Evolutionary conservation across 2,888 invertebrate genomes (phyloP), one percentile per base, ranked within the genome.

Genomic region (Argynnis bischoffii): DNA sequence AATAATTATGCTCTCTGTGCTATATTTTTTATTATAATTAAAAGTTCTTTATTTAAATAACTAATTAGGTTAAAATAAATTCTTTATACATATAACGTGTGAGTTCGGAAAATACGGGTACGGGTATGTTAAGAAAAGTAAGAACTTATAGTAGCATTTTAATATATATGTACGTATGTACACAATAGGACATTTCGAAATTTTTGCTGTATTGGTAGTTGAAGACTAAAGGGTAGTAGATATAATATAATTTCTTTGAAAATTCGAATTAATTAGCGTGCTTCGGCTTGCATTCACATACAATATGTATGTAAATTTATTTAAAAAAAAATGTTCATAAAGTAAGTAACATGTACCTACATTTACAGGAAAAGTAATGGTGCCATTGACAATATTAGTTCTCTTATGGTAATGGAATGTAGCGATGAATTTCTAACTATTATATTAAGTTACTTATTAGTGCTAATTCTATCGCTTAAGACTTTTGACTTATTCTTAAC

Each of bases 361-460:
- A 71, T 67, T 64, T 69, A 70, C 72, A 69, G 75, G 78, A 77
- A 73, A 76, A 72, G 77, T 76, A 71, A 85, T 85, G 87, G 88
- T 89, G 88, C 86, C 86, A 86, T 85, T 86, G 89, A 89, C 89
- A 89, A 89, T 89, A 89, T 88, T 86, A 86, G 78, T 86, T 89
- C 76, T 81, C 83, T 83, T 83, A 77, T 48, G 50, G 56, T 66
- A 70, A 63, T 55, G 46, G 11, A 11, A 55, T 56, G 64, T 64
- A 74, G 64, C 57, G 54, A 31, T 57, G 55, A 66, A 55, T 63
- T 16, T 59, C 48, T 61, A 14, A 31, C 48, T 63, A 61, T 60
- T 53, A 63, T 60, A 48, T 66, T 66, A 69, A 64, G 61, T 69
- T 64, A 54, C 55, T 67, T 69, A 47, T 59, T 71, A 71, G 64